phyloP scores from a whole-genome alignment of 2,113 vertebrate genomes.

The Ibidorhyncha struthersii region DNA sequence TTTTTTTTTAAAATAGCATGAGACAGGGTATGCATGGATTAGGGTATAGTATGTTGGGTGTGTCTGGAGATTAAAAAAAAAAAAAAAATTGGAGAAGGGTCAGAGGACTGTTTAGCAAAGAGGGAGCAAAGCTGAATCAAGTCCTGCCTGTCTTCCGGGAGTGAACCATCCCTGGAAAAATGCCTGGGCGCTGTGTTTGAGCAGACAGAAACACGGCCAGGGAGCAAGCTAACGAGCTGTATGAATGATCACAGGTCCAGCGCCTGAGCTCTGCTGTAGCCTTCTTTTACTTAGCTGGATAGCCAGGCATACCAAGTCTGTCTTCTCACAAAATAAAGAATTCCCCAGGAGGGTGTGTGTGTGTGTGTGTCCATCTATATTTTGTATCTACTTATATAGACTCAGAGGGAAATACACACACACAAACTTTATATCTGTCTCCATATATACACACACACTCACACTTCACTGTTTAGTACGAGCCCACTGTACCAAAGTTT shows the following conservation, averaged over 20 bases:
- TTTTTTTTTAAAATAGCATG: not conserved
- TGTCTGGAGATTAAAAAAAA: not conserved
- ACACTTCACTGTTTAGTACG: not conserved
- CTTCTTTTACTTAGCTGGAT: not conserved
- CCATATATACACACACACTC: not conserved
- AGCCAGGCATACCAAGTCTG: not conserved
- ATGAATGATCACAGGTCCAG: not conserved
- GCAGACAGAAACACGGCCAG: not conserved
- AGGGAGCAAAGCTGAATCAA: not conserved
- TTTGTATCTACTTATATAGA: not conserved
- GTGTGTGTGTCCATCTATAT: not conserved
- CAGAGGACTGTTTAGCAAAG: not conserved
- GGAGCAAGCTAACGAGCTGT: not conserved
- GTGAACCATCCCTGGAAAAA: not conserved
- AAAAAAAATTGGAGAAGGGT: not conserved
- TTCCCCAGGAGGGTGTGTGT: not conserved
- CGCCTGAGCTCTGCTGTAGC: rapidly evolving
- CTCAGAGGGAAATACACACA: not conserved
- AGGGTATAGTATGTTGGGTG: too few relatives aligned
- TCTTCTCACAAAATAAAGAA: not conserved
- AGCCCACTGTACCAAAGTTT: not conserved
- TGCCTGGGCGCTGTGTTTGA: not conserved
- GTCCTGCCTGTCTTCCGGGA: not conserved
- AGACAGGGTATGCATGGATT: not conserved
- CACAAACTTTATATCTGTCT: not conserved